Evolutionary conservation across 2,113 vertebrate species (phyloP), one percentile per base, ranked within the genome.

Genomic region (Empidonax traillii): DNA sequence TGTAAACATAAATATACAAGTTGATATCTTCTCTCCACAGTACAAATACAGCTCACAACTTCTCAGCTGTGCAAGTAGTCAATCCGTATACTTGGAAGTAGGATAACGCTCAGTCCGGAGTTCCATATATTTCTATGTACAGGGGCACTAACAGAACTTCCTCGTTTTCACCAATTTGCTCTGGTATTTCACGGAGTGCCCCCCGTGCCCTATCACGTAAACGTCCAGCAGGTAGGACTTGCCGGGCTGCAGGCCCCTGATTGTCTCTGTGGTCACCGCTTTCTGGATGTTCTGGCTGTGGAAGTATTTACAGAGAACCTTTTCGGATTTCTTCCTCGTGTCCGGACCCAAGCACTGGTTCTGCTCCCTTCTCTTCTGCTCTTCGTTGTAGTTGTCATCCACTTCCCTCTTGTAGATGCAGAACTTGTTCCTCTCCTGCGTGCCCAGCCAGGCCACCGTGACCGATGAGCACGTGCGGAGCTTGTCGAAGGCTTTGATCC

Each of bases 251-350:
- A 99, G 98, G 46, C 99, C 99, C 23, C 94, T 97, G 93, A 99
- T 98, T 93, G 99, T 99, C 97, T 99, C 99, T 91, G 99, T 99
- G 86, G 99, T 99, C 92, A 99, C 99, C 46, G 99, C 99, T 92
- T 99, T 99, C 97, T 99, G 99, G 76, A 98, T 98, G 95, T 99
- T 99, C 61, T 98, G 98, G 94, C 99, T 99, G 96, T 99, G 98
- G 98, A 99, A 99, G 80, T 99, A 99, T 97, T 99, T 99, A 98
- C 99, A 99, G 90, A 99, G 98, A 87, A 99, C 99, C 92, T 99
- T 99, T 83, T 99, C 99, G 0, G 98, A 99, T 96, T 99, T 99
- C 97, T 99, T 98, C 91, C 99, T 98, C 0, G 97, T 98, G 46
- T 99, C 98, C 4, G 99, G 99, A 20, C 99, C 99, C 22, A 99